Evolutionary conservation across 2,888 invertebrate genomes (phyloP).

Genomic region (Agapostemon virescens): DNA sequence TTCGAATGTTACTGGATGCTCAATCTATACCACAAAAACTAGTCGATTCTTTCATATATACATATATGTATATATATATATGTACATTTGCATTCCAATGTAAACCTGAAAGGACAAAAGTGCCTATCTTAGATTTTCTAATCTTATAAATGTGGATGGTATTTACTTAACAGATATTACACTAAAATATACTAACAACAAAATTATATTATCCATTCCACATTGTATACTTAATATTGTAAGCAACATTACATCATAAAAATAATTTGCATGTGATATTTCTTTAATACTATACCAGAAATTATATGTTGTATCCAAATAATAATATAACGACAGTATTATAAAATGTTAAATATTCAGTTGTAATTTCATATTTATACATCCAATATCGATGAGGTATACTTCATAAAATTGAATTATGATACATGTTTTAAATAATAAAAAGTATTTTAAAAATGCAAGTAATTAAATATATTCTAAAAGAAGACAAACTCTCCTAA

Average conservation of each 20-base stretch:
- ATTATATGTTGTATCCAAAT: conserved; percentile 29
- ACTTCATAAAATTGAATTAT: conserved; percentile 18
- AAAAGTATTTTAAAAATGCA: conserved; percentile 6
- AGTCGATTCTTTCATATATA: conserved; percentile 33
- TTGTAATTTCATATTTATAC: conserved; percentile 40
- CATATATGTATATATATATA: conserved; percentile 1
- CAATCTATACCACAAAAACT: conserved; percentile 38
- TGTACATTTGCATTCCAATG: conserved; percentile 51
- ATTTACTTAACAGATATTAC: conserved; percentile 35
- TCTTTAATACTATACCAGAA: conserved; percentile 30
- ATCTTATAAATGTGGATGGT: conserved; percentile 35
- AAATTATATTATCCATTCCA: conserved; percentile 39
- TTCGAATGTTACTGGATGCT: conserved; percentile 37
- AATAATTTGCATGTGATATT: conserved; percentile 53
- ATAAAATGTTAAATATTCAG: conserved; percentile 37
- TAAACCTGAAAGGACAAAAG: conserved; percentile 58
- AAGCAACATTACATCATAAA: conserved; percentile 21
- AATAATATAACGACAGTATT: conserved; percentile 40
- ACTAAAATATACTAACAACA: conserved; percentile 38
- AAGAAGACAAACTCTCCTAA: not conserved
- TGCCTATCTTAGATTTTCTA: conserved; percentile 62
- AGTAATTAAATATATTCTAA: conserved; percentile 21
- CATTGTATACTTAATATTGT: conserved; percentile 29
- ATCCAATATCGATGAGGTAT: conserved; percentile 23
- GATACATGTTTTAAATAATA: conserved; percentile 15